Conservation (phyloP, 2,888 invertebrate species). For the Lycocerus yunnanus region DNA sequence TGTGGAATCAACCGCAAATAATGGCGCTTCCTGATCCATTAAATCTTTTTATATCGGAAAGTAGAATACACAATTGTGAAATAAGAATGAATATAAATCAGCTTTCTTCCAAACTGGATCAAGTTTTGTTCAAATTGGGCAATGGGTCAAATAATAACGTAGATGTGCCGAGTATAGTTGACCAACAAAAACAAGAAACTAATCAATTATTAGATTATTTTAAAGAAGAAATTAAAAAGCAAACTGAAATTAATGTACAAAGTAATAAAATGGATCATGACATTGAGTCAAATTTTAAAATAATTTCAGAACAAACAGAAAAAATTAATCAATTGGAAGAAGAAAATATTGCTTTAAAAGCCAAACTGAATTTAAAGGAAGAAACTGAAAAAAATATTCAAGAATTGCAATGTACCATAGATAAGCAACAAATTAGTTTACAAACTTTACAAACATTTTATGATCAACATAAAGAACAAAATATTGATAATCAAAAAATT, state of each 20-base stretch:
- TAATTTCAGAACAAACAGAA: not conserved
- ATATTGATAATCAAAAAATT: conserved; percentile 21
- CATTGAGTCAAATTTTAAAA: not conserved
- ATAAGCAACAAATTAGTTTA: conserved; percentile 26
- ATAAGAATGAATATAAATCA: conserved; percentile 67
- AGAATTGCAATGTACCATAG: conserved; percentile 10
- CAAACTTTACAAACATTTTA: conserved; percentile 31
- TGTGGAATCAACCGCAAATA: conserved; percentile 16
- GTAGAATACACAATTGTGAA: conserved; percentile 68
- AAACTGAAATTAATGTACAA: not conserved
- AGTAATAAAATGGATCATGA: not conserved
- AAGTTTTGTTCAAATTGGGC: conserved; percentile 60
- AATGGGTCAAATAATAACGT: conserved; percentile 1
- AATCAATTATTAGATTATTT: not conserved
- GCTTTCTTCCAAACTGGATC: conserved; percentile 67
- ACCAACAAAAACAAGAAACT: not conserved
- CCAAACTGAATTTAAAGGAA: not conserved
- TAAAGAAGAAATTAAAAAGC: not conserved
- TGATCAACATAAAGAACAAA: conserved; percentile 25
- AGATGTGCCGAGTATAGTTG: not conserved
- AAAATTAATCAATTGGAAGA: not conserved
- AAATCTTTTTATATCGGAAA: conserved; percentile 63
- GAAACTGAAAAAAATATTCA: conserved; percentile 12
- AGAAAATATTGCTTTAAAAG: not conserved
- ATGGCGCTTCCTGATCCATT: conserved; percentile 52